Percentiles rank a stretch among this genome's conserved stretches.
phyloP scores from a whole-genome alignment of 2,888 invertebrate genomes.

The Cetonia aurata region DNA sequence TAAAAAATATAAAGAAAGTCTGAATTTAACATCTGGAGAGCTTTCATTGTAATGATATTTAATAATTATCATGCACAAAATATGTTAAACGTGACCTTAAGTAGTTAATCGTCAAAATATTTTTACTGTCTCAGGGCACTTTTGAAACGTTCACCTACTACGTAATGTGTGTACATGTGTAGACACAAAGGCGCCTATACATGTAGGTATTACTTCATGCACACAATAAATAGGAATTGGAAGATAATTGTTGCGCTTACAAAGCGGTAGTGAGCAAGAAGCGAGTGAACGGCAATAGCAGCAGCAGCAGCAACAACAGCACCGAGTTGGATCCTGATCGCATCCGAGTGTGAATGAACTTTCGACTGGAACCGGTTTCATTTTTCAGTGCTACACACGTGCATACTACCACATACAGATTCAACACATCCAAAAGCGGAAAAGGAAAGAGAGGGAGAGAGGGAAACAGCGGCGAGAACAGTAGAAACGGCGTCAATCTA shows the following conservation, averaged over 20 bases:
- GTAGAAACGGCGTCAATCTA: constrained; percentile 47
- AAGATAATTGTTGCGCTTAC: constrained; percentile 59
- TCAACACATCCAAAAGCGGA: constrained; percentile 13
- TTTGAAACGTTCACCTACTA: too few species aligned
- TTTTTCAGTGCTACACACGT: constrained; percentile 60
- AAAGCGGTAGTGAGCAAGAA: constrained; percentile 50
- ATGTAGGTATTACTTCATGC: background rate
- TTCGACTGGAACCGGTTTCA: constrained; percentile 61
- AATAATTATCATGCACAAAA: too few species aligned
- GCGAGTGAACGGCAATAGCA: constrained; percentile 38
- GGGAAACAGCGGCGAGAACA: constrained; percentile 15
- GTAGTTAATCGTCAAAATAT: too few species aligned
- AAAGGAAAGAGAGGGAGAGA: constrained; percentile 6
- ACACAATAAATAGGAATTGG: constrained; percentile 58
- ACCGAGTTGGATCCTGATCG: constrained; percentile 55
- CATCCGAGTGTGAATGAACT: constrained; percentile 63
- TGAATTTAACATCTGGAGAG: too few species aligned
- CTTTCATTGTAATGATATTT: too few species aligned
- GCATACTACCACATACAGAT: constrained; percentile 35
- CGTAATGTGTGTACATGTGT: too few species aligned
- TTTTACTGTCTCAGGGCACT: too few species aligned
- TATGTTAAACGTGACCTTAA: too few species aligned
- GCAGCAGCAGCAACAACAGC: constrained; percentile 40
- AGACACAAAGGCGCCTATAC: too few species aligned
- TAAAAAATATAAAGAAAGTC: too few species aligned